Conservation (phyloP, 2,888 invertebrate genomes). For the Hydrotaea diabolus region DNA sequence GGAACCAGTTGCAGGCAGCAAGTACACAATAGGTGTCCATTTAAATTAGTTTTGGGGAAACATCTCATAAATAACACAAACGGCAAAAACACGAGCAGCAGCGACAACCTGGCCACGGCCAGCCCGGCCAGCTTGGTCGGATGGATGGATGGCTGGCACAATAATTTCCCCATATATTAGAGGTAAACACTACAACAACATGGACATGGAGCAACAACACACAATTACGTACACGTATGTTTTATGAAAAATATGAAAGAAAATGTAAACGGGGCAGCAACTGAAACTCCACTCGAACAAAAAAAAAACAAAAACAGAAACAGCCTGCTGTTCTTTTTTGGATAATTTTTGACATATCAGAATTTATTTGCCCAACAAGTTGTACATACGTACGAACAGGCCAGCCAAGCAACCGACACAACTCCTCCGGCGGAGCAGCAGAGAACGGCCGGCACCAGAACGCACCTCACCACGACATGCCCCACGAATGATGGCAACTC, state of each 20-base stretch:
- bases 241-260: constrained; percentile 15
- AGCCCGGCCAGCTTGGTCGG: constrained; percentile 17
- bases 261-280: neutral
- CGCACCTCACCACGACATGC: neutral
- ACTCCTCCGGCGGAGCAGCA: constrained; percentile 2
- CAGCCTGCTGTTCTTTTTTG: constrained; percentile 19
- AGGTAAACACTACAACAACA: constrained; percentile 4
- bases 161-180: constrained; percentile 57
- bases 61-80: constrained; percentile 64
- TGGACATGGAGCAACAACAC: neutral
- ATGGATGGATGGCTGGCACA: constrained; percentile 21
- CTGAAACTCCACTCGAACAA: no score
- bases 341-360: constrained; percentile 42
- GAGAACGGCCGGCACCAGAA: neutral
- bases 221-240: constrained; percentile 6
- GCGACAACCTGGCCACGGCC: constrained; percentile 26
- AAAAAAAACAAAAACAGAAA: no score
- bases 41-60: constrained; percentile 66
- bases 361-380: constrained; percentile 59
- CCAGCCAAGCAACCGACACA: neutral
- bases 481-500: neutral
- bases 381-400: no score
- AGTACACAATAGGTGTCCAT: constrained; percentile 66
- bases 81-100: constrained; percentile 12
- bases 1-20: constrained; percentile 56